Conservation (phyloP, 1,140 invertebrate species). For the Diuraphis noxia region DNA sequence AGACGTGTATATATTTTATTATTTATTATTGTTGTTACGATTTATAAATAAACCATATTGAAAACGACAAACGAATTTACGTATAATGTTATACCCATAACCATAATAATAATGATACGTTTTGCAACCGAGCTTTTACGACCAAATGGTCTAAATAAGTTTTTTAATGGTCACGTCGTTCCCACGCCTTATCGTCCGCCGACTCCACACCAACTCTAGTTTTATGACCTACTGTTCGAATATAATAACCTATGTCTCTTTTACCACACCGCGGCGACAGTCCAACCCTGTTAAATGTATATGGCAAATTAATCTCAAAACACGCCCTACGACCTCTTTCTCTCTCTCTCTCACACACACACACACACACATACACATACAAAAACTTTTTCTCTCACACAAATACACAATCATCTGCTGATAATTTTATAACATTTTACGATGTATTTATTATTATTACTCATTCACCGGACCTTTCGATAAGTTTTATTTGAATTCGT, state of each 20-base stretch:
- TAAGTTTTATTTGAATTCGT: not conserved
- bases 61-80: not conserved
- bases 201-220: not conserved
- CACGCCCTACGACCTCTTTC: not conserved
- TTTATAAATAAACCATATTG: not conserved
- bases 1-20: not conserved
- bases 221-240: not conserved
- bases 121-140: not conserved
- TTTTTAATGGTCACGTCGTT: not conserved
- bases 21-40: not conserved
- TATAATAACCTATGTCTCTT: not conserved
- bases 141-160: not conserved
- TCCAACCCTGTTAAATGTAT: not conserved
- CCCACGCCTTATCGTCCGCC: not conserved
- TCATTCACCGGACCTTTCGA: not conserved
- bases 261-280: not conserved
- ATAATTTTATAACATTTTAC: constrained; percentile 3
- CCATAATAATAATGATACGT: not conserved
- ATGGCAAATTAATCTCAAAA: not conserved
- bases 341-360: not conserved
- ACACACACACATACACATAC: no score
- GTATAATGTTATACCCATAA: not conserved
- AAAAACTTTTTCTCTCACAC: not conserved
- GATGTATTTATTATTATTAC: not conserved
- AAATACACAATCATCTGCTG: not conserved